Evolutionary conservation across 2,888 invertebrate genomes (phyloP).

Genomic region (Dryobotodes eremita): DNA sequence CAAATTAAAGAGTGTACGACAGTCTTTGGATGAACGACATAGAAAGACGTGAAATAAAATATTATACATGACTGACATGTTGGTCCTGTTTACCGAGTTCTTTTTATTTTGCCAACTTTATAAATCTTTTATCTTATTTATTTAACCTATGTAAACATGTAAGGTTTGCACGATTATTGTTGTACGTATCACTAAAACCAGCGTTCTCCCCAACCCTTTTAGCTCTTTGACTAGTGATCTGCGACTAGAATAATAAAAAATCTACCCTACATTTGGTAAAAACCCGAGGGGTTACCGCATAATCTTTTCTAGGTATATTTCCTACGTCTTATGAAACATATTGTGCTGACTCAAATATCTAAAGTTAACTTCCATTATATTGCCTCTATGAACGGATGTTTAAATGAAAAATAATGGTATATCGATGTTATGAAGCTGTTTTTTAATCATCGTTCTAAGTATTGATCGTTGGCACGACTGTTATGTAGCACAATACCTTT

Average conservation of each 20-base stretch:
- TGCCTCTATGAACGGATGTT: conserved; percentile 4
- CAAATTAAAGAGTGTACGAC: neutral
- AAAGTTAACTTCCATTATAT: conserved; percentile 9
- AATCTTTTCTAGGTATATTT: conserved; percentile 25
- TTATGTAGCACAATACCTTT: conserved; percentile 43
- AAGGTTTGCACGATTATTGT: neutral
- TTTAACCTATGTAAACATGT: neutral
- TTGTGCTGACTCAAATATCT: conserved; percentile 4
- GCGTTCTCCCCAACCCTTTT: conserved; percentile 13
- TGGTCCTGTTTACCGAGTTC: neutral
- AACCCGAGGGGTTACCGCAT: conserved; percentile 11
- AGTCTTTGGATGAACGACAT: neutral
- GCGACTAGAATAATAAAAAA: conserved; percentile 38
- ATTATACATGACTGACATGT: neutral
- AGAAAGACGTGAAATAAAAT: neutral
- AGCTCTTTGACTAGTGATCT: conserved; percentile 59
- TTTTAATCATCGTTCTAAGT: conserved; percentile 33
- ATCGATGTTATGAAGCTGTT: conserved; percentile 21
- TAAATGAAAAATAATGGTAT: conserved; percentile 26
- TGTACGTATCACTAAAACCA: neutral
- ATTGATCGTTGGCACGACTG: conserved; percentile 31
- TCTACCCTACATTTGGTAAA: conserved; percentile 10
- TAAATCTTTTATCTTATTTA: neutral
- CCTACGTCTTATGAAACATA: conserved; percentile 17
- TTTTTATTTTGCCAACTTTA: neutral